Evolutionary conservation across 64 coral and sea anemone species (phyloP).

Genomic region (Catalaphyllia jardinei): DNA sequence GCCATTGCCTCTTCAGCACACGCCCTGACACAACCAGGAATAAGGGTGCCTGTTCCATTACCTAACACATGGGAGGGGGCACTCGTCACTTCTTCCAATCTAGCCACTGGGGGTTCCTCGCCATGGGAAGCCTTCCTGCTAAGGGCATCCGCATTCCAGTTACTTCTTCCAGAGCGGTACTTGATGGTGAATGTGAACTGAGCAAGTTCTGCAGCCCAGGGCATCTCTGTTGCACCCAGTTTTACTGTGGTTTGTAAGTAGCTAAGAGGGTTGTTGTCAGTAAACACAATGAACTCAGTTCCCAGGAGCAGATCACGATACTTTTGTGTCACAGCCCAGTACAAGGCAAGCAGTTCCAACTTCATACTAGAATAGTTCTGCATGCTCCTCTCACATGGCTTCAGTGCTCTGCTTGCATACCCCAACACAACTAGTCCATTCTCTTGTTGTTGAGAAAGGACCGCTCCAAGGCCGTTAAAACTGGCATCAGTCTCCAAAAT

Average conservation of each 20-base stretch:
- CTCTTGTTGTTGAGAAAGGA: constrained; percentile 55
- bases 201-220: constrained; percentile 41
- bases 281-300: constrained; percentile 7
- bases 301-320: constrained; percentile 38
- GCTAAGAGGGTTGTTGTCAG: constrained; percentile 21
- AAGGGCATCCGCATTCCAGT: constrained; percentile 33
- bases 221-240: constrained; percentile 38
- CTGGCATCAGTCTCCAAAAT: constrained; percentile 56
- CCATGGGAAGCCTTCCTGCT: constrained; percentile 43
- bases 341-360: constrained; percentile 43
- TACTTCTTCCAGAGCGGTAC: constrained; percentile 41
- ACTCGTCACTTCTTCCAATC: constrained; percentile 17
- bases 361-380: constrained; percentile 50
- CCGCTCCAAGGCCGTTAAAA: constrained; percentile 44
- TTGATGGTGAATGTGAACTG: constrained; percentile 55
- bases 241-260: constrained; percentile 47
- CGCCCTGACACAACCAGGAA: constrained; percentile 10
- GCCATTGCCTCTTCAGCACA: constrained; percentile 34
- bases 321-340: constrained; percentile 45
- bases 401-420: constrained; percentile 52
- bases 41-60: neutral
- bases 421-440: constrained; percentile 33
- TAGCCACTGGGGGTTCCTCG: constrained; percentile 1
- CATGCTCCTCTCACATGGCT: constrained; percentile 46
- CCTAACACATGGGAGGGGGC: neutral